Base-by-base conservation (phyloP, 2,113 vertebrate species). In the Tachycineta bicolor region DNA sequence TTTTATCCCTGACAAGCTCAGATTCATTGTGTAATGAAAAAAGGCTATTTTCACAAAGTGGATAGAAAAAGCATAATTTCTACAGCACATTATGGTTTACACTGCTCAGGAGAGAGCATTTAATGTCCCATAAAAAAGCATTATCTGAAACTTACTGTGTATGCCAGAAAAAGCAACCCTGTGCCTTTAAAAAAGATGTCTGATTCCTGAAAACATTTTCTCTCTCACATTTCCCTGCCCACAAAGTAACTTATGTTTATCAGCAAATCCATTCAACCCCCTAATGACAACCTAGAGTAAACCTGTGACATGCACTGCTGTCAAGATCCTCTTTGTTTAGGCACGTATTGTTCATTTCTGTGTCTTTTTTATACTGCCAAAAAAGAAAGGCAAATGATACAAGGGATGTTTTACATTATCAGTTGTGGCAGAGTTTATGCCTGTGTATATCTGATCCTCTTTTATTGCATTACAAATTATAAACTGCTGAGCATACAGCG, bases 311-410 rank as follows among this genome's bases (percentile, higher is more conserved):
- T 82, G 52, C 81, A 85, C 41, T 71, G 86, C 93, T 97, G 97
- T 97, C 94, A 97, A 95, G 84, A 59, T 96, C 55, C 79, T 87
- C 95, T 96, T 94, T 98, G 97, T 98, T 98, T 98, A 97, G 96
- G 92, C 95, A 97, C 74, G 73, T 97, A 98, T 98, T 97, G 96
- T 97, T 97, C 93, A 83, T 94, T 97, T 98, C 96, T 95, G 58
- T 96, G 97, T 95, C 97, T 97, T 98, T 97, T 97, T 94, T 98
- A 94, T 92, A 88, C 89, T 87, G 93, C 83, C 96, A 96, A 90
- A 96, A 97, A 97, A 95, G 96, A 97, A 97, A 98, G 96, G 96
- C 89, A 97, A 97, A 97, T 50, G 73, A 96, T 96, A 94, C 90
- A 96, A 96, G 88, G 70, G 76, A 94, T 94, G 92, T 93, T 98